Evolutionary conservation across 2,888 invertebrate genomes (phyloP).

Genomic region (Hydriomena furcata): DNA sequence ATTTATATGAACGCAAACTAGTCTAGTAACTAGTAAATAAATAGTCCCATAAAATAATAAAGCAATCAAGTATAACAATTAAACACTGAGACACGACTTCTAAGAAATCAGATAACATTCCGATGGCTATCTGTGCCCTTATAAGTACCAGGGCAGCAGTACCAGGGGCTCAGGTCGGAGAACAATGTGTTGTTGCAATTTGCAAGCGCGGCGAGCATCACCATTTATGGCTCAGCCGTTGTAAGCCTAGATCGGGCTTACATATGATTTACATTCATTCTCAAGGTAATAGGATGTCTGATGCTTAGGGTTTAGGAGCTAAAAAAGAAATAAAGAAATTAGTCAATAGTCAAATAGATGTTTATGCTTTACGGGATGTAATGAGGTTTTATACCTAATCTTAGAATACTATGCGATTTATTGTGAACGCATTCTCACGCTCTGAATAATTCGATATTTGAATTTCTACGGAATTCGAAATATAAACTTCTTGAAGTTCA

Average conservation of each 20-base stretch:
- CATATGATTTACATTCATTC: slow-evolving; percentile 40
- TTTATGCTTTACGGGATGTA: no score
- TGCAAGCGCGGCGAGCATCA: slow-evolving; percentile 68
- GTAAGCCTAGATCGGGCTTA: slow-evolving; percentile 36
- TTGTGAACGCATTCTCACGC: no score
- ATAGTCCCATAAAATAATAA: slow-evolving; percentile 28
- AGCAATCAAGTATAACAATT: slow-evolving; percentile 35
- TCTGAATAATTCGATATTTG: no score
- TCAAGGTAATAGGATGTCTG: slow-evolving; percentile 22
- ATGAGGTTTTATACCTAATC: no score
- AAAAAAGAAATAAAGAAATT: no score
- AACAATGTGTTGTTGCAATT: slow-evolving; percentile 80
- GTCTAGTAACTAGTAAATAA: no score
- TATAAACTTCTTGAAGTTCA: no score
- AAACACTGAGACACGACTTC: slow-evolving; percentile 30
- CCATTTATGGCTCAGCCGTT: slow-evolving; percentile 59
- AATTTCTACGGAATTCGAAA: no score
- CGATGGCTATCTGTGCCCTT: slow-evolving; percentile 48
- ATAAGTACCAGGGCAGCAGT: slow-evolving; percentile 49
- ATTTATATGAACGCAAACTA: no score
- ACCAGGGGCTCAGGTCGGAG: slow-evolving; percentile 37
- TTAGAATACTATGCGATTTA: no score
- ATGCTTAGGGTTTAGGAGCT: slow-evolving; percentile 5
- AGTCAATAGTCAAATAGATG: no score
- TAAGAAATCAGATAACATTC: slow-evolving; percentile 30